A percentile compares a stretch with the other conserved stretches of the same genome.
phyloP scores from a whole-genome alignment of 2,113 vertebrate genomes.

The Nipponia nippon region DNA sequence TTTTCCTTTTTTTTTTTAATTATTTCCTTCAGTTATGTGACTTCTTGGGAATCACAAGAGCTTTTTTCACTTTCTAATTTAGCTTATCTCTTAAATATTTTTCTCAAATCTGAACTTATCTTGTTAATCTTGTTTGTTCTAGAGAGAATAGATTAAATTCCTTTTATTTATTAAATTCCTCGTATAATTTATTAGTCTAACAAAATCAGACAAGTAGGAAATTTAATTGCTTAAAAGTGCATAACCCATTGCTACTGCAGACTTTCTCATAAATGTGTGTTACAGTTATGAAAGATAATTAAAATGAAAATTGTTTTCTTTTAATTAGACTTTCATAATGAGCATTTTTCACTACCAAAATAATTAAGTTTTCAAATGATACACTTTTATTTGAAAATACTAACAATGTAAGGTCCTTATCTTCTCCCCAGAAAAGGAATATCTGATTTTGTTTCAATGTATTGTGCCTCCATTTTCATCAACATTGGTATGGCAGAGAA shows the following conservation, averaged over 20 bases:
- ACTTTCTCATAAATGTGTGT: conserved; percentile 44
- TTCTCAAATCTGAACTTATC: conserved; percentile 67
- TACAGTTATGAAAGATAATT: conserved; percentile 43
- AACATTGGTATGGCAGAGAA: not conserved
- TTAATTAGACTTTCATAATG: conserved; percentile 50
- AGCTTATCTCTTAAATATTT: conserved; percentile 69
- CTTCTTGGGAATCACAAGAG: conserved; percentile 4
- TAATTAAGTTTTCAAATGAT: conserved; percentile 33
- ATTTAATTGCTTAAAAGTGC: conserved; percentile 74
- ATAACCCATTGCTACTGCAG: conserved; percentile 53
- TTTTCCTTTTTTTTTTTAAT: conserved; percentile 3
- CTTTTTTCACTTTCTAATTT: conserved; percentile 68
- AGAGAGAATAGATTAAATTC: conserved; percentile 72
- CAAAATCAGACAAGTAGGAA: conserved; percentile 73
- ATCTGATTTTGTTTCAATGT: not conserved
- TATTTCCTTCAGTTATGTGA: conserved; percentile 56
- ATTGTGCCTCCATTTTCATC: not conserved
- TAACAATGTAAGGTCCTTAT: not conserved
- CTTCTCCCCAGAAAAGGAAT: not conserved
- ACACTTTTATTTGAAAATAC: conserved; percentile 36
- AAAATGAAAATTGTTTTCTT: conserved; percentile 60
- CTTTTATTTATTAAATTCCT: conserved; percentile 78
- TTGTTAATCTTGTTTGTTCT: conserved; percentile 75
- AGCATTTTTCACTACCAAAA: conserved; percentile 61
- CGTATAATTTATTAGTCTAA: conserved; percentile 75